Conservation (phyloP, 2,113 vertebrate species). For the Morone saxatilis region DNA sequence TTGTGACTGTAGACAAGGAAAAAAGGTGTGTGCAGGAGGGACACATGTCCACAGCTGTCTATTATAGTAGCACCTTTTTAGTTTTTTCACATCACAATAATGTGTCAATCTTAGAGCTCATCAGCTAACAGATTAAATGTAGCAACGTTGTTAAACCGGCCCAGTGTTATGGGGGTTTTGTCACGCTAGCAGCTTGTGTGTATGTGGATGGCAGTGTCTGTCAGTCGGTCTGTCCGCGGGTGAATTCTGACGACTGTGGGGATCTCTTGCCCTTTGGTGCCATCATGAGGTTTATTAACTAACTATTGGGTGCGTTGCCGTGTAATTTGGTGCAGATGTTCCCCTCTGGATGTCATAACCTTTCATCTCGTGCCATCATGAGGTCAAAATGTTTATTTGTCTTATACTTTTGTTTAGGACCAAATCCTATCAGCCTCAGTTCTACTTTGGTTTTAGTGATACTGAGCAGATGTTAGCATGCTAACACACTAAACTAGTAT, state of each 20-base stretch:
- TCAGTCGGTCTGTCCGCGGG: not conserved
- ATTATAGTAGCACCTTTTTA: conserved; percentile 26
- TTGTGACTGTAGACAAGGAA: conserved; percentile 20
- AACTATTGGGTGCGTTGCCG: not conserved
- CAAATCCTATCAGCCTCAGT: too few relatives aligned
- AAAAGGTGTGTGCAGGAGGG: not conserved
- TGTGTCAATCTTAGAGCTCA: not conserved
- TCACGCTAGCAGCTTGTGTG: not conserved
- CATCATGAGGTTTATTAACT: not conserved
- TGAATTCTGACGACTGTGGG: too few relatives aligned
- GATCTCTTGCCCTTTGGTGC: too few relatives aligned
- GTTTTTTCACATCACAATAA: conserved; percentile 7
- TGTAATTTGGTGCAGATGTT: not conserved
- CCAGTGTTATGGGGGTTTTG: not conserved
- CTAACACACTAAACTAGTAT: too few relatives aligned
- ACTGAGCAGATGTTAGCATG: not conserved
- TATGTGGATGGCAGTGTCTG: not conserved
- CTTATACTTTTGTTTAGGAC: too few relatives aligned
- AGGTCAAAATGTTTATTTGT: not conserved
- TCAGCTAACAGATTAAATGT: not conserved
- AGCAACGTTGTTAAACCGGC: not conserved
- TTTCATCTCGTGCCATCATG: not conserved
- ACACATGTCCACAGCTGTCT: not conserved
- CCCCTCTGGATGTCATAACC: not conserved
- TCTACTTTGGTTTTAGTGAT: not conserved